phyloP scores from a whole-genome alignment of 2,797 vertebrate species.

The Tachyglossus aculeatus region DNA sequence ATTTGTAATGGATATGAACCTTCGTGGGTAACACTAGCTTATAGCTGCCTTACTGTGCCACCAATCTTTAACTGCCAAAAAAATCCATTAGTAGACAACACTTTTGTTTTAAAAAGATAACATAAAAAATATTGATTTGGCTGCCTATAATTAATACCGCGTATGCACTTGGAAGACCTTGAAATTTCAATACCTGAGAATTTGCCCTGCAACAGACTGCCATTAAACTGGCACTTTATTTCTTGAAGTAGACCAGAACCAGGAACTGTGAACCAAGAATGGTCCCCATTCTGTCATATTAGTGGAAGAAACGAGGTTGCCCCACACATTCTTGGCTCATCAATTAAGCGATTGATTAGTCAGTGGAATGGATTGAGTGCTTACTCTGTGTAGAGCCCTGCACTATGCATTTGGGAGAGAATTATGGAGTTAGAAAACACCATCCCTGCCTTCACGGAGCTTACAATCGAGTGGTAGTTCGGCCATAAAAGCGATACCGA shows the following conservation, averaged over 20 bases:
- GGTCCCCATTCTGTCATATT: no score
- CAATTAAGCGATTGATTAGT: no score
- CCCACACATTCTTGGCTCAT: no score
- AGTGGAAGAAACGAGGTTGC: no score
- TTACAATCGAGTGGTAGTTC: no score
- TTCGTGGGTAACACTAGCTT: conserved; percentile 42
- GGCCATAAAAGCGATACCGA: no score
- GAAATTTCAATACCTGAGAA: conserved; percentile 63
- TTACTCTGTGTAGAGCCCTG: no score
- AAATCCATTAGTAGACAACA: conserved; percentile 32
- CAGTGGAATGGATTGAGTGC: no score
- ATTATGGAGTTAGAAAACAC: no score
- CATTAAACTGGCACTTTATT: conserved; percentile 1
- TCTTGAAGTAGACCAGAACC: background rate
- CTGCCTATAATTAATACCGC: conserved; percentile 5
- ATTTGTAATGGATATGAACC: conserved; percentile 17
- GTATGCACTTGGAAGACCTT: conserved; percentile 12
- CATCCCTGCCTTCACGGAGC: no score
- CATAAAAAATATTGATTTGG: conserved; percentile 26
- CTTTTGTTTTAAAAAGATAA: conserved; percentile 45
- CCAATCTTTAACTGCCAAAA: conserved; percentile 37
- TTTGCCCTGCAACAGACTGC: conserved; percentile 22
- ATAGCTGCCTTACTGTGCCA: conserved; percentile 55
- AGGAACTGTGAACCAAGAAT: no score
- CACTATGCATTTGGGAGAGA: no score